Base-by-base conservation (phyloP, 2,888 invertebrate genomes). In the Parnassius glacialis region DNA sequence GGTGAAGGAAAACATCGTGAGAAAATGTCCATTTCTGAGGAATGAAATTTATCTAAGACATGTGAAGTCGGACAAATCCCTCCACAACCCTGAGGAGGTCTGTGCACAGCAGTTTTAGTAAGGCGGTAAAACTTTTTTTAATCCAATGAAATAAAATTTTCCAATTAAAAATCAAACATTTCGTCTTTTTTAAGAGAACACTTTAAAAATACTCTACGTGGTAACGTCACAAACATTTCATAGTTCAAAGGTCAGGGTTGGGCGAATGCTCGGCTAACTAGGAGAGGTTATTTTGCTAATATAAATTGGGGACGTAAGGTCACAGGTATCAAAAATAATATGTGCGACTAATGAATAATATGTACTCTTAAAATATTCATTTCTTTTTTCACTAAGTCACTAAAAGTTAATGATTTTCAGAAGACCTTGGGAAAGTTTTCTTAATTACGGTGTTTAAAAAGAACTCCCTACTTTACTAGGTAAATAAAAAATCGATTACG, bases 291-390 rank as follows among this genome's bases (percentile, higher is more conserved):
- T 55, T 61, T 45, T 50, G 9, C 42, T 52, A 10, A 53, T 48
- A 56, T 16, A 54, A 48, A 48, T 50, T 55, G 50, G 44, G 16
- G 16, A 25, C 13, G 44, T 47, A 45, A 55, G 51, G 45, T 43
- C 50, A 16, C 9, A 12, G 59, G 25, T 60, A 60, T 13, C 51
- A 60, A 13, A 50, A 55, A 55, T 34, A 34, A 1, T 34, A 34
- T 34, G 34, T 34, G 7, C 7, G 34, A 7, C 7, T 34, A 34
- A 34, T 51, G 44, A 50, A 60, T 60, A 54, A 54, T 54, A 54
- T 60, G 54, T 54, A 59, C 53, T 41, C 53, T 59, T 59, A 42
- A 53, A 60, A 43, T 59, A 54, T 53, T 60, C 55, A 59, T 47
- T 59, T 50, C 59, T 59, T 55, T 51, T 34, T 54, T 60, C 20